Evolutionary conservation across 1,140 invertebrate species (phyloP).

Genomic region (Brachionus sp.): DNA sequence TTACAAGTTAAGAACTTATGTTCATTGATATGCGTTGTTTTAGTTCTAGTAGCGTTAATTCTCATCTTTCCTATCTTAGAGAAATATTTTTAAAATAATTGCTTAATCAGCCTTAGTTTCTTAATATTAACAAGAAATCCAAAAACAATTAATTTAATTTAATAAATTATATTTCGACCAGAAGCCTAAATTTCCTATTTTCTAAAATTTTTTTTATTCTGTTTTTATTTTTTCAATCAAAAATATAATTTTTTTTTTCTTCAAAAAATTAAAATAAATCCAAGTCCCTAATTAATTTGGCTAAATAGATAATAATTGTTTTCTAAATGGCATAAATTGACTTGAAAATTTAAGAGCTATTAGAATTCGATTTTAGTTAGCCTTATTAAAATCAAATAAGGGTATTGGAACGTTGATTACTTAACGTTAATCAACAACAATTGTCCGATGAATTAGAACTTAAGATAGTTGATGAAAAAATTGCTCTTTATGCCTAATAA

Average conservation of each 20-base stretch:
- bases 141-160: background rate
- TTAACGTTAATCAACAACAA: background rate
- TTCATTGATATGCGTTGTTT: background rate
- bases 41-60: background rate
- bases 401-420: background rate
- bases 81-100: background rate
- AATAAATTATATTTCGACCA: background rate
- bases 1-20: conserved; percentile 3
- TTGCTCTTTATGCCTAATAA: background rate
- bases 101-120: conserved; percentile 16
- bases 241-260: no score
- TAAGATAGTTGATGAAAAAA: background rate
- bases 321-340: background rate
- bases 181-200: no score
- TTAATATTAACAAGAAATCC: background rate
- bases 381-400: background rate
- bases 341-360: background rate
- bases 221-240: background rate
- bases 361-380: background rate
- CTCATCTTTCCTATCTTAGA: background rate
- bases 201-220: no score
- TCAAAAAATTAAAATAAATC: no score
- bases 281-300: no score
- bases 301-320: background rate
- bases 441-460: background rate